phyloP scores from a whole-genome alignment of 1,140 invertebrate genomes.

The Macrotrachela quadricornifera region DNA sequence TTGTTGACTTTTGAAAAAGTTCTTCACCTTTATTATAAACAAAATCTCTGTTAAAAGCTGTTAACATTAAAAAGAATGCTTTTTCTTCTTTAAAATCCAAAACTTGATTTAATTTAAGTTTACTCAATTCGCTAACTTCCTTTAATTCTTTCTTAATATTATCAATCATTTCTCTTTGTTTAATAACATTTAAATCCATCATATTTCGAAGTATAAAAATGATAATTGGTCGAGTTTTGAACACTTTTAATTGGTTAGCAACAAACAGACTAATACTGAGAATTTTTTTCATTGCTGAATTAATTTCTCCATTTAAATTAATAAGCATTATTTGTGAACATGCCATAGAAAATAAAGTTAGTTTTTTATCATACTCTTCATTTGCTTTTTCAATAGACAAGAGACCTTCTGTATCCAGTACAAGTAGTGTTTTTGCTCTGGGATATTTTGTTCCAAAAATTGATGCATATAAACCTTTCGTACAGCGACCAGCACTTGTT shows the following conservation, averaged over 20 bases:
- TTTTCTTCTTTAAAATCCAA: too few relatives aligned
- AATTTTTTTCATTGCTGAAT: neutral
- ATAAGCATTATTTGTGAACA: neutral
- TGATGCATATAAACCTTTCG: slow-evolving; percentile 2
- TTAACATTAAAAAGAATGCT: too few relatives aligned
- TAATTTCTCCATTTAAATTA: slow-evolving; percentile 1
- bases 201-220: neutral
- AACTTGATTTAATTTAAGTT: too few relatives aligned
- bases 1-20: too few relatives aligned
- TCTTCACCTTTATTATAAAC: too few relatives aligned
- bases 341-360: neutral
- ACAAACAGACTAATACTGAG: neutral
- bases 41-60: too few relatives aligned
- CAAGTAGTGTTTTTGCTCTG: neutral
- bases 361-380: neutral
- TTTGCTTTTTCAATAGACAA: neutral
- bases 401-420: neutral
- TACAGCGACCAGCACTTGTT: slow-evolving; percentile 9
- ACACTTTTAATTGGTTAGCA: neutral
- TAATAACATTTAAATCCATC: neutral
- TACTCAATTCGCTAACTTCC: too few relatives aligned
- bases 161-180: too few relatives aligned
- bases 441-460: neutral
- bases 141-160: too few relatives aligned
- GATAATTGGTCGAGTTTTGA: neutral